Evolutionary conservation across 2,113 vertebrate genomes (phyloP).

Genomic region (Sarotherodon lohbergeri): DNA sequence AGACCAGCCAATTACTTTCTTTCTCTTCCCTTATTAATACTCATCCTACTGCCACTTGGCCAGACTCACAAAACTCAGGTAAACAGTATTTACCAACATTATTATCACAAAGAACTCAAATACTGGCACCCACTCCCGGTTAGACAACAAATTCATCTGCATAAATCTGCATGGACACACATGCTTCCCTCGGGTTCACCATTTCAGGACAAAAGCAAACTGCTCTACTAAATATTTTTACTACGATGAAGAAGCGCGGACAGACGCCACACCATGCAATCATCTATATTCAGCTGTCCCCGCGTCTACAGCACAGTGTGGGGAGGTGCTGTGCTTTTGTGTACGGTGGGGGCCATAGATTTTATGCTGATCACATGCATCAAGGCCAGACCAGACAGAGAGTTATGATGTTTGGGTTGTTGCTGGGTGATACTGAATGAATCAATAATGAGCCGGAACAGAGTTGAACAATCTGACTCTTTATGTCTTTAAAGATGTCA

Average conservation of each 20-base stretch:
- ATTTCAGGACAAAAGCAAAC: background rate
- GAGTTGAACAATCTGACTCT: constrained; percentile 13
- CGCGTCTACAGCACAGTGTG: background rate
- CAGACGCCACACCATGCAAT: background rate
- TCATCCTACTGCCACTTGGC: background rate
- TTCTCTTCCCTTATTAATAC: background rate
- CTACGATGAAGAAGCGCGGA: background rate
- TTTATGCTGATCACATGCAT: constrained; percentile 18
- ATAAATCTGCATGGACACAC: background rate
- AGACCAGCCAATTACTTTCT: background rate
- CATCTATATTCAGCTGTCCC: background rate
- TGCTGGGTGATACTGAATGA: constrained; percentile 18
- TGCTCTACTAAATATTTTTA: background rate
- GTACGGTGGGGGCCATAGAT: background rate
- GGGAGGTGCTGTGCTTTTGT: background rate
- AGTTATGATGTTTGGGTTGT: constrained; percentile 33
- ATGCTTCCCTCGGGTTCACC: background rate
- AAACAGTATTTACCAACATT: background rate
- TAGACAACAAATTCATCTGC: background rate
- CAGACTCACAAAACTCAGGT: background rate
- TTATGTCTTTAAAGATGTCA: background rate
- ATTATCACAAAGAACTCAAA: background rate
- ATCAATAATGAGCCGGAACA: constrained; percentile 23
- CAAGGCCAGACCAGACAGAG: constrained; percentile 8
- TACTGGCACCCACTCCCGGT: no score